Evolutionary conservation across 1,140 invertebrate genomes (phyloP).

Genomic region (Macrocentrus cingulum): DNA sequence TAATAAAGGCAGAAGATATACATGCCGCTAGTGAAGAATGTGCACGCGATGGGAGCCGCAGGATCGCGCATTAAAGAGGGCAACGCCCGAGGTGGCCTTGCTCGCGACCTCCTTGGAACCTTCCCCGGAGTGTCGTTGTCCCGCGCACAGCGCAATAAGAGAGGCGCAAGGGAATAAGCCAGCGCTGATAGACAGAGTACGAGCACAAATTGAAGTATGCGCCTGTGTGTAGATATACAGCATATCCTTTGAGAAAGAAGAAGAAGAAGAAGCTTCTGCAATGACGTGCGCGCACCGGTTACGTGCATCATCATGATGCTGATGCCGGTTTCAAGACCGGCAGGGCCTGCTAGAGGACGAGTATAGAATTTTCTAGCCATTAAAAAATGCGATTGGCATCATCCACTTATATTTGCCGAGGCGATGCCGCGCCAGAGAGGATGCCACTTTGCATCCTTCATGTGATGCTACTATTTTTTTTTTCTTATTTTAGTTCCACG

Average conservation of each 20-base stretch:
- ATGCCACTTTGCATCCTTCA: no score
- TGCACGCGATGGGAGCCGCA: slow-evolving; percentile 21
- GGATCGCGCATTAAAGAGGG: slow-evolving; percentile 36
- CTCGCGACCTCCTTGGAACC: slow-evolving; percentile 50
- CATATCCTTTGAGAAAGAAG: no score
- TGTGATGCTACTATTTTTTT: no score
- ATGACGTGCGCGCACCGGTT: neutral
- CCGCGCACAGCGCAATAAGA: neutral
- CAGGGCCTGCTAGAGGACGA: neutral
- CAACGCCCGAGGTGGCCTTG: slow-evolving; percentile 56
- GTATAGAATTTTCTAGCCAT: neutral
- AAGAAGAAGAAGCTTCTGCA: neutral
- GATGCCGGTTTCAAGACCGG: slow-evolving; percentile 15
- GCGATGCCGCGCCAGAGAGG: no score
- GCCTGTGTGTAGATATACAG: no score
- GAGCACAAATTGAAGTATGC: neutral
- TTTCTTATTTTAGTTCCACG: no score
- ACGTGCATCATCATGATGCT: neutral
- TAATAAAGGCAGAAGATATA: neutral
- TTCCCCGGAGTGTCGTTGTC: slow-evolving; percentile 17
- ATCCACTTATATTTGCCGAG: slow-evolving; percentile 1
- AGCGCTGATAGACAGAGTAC: no score
- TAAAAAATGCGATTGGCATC: slow-evolving; percentile 1
- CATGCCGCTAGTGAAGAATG: slow-evolving; percentile 22
- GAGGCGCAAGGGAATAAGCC: neutral